Evolutionary conservation across 2,797 vertebrate genomes (phyloP).

Genomic region (Melanotaenia nigrans): DNA sequence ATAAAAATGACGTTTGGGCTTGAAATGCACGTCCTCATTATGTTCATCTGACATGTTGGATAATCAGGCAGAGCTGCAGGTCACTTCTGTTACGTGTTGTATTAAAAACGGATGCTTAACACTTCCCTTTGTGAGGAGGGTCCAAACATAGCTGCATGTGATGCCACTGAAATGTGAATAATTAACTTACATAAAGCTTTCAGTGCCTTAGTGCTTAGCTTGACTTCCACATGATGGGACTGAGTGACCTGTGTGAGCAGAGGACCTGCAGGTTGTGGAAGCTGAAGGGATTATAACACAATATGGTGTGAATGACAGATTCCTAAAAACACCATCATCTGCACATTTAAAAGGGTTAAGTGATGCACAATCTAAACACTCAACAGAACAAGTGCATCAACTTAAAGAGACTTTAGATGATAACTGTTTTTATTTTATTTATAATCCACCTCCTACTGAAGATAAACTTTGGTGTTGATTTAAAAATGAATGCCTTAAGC

Average conservation of each 20-base stretch:
- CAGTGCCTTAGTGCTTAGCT: background rate
- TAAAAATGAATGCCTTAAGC: too few species aligned
- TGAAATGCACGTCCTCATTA: too few species aligned
- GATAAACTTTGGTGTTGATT: too few species aligned
- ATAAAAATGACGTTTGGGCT: too few species aligned
- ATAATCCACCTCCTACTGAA: too few species aligned
- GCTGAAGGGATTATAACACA: background rate
- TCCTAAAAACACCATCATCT: slow-evolving; percentile 1
- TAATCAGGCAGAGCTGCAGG: background rate
- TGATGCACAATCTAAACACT: background rate
- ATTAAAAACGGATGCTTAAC: background rate
- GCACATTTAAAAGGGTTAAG: background rate
- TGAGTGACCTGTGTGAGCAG: background rate
- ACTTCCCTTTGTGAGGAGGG: background rate
- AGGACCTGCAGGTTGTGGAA: rapidly evolving
- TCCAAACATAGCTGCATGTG: background rate
- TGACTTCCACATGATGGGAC: background rate
- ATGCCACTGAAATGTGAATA: slow-evolving; percentile 3
- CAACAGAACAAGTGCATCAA: background rate
- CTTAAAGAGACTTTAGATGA: background rate
- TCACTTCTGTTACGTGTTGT: background rate
- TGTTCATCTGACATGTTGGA: too few species aligned
- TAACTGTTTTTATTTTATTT: too few species aligned
- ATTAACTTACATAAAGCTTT: background rate
- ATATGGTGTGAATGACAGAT: background rate